Base-by-base conservation (phyloP, 2,888 invertebrate species). In the Galeopsomyia nigrocyanea region DNA sequence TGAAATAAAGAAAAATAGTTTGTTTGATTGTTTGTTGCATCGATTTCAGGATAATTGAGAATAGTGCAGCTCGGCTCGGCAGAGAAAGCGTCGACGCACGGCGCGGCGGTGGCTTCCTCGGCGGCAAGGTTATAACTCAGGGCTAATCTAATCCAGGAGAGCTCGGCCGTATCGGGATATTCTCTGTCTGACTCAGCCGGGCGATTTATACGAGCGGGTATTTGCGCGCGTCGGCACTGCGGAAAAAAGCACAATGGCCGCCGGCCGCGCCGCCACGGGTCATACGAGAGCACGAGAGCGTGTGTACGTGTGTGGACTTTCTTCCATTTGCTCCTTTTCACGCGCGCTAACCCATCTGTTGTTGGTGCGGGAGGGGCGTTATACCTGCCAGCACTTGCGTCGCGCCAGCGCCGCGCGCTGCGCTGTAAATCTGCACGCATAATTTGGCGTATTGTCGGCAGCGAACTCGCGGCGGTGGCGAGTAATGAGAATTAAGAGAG, bases 71-170 rank as follows among this genome's bases (percentile, higher is more conserved):
- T 26, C 26, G 66, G 58, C 70, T 47, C 39, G 16, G 49, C 22
- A 49, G 66, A 57, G 31, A 49, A 17, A 9, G n/a, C 51, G 46
- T 21, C 46, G 46, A 9, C n/a, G 21, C n/a, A 47, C 17, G 57
- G 62, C 39, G 39, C 39, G 21, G 64, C 58, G 39, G 57, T 49
- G 56, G 68, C 68, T 73, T 70, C 69, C 68, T 76, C 67, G 66
- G 66, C 5, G 26, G 64, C 63, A 76, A 73, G 73, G 78, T 78
- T 81, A 80, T 82, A 82, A 82, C 80, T 82, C 82, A 79, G 76
- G 79, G 78, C 79, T 82, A 82, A 82, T 82, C 82, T 80, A 82
- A 82, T 82, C 81, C 81, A 73, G 64, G 70, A 39, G 39, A 68
- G 77, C 67, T 64, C 61, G 73, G 55, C 31, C 73, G 58, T 26